Percentiles rank a stretch among this genome's conserved stretches.
Evolutionary conservation across 2,797 vertebrate genomes (phyloP).

Genomic region (Micropoecilia bifurca): DNA sequence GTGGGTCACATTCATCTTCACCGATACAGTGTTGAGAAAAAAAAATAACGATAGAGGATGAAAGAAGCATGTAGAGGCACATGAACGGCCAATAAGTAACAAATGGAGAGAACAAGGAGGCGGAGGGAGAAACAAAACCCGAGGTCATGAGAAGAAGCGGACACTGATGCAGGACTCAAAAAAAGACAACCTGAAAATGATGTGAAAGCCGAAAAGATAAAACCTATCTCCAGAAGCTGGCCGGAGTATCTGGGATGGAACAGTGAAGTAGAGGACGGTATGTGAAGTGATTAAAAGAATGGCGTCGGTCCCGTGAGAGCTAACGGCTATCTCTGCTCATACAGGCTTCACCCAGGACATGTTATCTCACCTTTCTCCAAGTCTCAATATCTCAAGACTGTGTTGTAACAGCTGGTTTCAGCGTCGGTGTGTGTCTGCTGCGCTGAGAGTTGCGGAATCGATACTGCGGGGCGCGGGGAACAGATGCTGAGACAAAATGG

Average conservation of each 20-base stretch:
- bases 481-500: conserved; percentile 47
- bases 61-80: conserved; percentile 37
- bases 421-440: conserved; percentile 35
- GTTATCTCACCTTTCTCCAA: conserved; percentile 10
- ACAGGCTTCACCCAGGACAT: conserved; percentile 28
- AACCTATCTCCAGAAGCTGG: conserved; percentile 34
- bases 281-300: conserved; percentile 57
- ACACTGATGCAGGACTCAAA: conserved; percentile 30
- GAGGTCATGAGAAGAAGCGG: conserved; percentile 24
- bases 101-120: conserved; percentile 40
- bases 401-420: conserved; percentile 57
- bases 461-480: conserved; percentile 22
- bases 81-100: conserved; percentile 58
- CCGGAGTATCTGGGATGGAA: conserved; percentile 48
- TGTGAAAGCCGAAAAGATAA: conserved; percentile 11
- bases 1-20: conserved; percentile 67
- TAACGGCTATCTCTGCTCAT: conserved; percentile 29
- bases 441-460: conserved; percentile 41
- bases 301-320: conserved; percentile 34
- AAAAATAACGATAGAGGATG: conserved; percentile 7
- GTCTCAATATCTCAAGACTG: conserved; percentile 43
- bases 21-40: conserved; percentile 29
- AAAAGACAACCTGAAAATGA: conserved; percentile 27
- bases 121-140: conserved; percentile 18
- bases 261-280: conserved; percentile 34